Evolutionary conservation across 2,888 invertebrate genomes (phyloP), one percentile per base, ranked within the genome.

Genomic region (Agriotes lineatus): DNA sequence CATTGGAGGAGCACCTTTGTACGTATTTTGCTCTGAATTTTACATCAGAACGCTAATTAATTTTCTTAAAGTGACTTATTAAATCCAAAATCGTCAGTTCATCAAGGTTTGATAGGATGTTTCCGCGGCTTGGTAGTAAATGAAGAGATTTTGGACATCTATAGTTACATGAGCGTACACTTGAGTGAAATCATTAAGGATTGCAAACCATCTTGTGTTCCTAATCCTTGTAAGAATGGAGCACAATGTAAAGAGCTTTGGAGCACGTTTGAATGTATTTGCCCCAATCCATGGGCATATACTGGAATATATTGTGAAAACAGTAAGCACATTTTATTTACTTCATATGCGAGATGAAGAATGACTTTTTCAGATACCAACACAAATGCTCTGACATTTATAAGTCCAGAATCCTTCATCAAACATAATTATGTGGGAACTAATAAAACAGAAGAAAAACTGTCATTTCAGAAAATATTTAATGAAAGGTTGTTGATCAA

Each of bases 121-220:
- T 96, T 97, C 83, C 90, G 96, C 77, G 96, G 96, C 3, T 85
- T 97, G 57, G 94, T 96, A 0, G 96, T 97, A 18, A 97, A 97
- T 79, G 95, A 95, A 14, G 94, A 94, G 85, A 93, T 96, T 71
- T 86, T 96, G 42, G 95, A 96, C 80, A 94, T 97, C 73, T 94
- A 96, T 84, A 94, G 94, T 75, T 96, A 96, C 83, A 95, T 94
- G 93, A 94, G 95, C 39, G 95, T 95, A 25, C 95, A 96, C 85
- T 85, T 96, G 60, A 94, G 94, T 54, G 96, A 96, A 84, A 96
- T 97, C 71, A 95, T 95, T 69, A 93, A 94, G 82, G 96, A 96
- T 81, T 97, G 97, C 81, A 95, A 94, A 80, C 96, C 96, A 0
- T 96, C 96, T 0, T 97, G 97, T 84, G 95, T 95, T 73, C 96